phyloP scores from a whole-genome alignment of 2,797 vertebrate genomes.

The Poecilia gillii region DNA sequence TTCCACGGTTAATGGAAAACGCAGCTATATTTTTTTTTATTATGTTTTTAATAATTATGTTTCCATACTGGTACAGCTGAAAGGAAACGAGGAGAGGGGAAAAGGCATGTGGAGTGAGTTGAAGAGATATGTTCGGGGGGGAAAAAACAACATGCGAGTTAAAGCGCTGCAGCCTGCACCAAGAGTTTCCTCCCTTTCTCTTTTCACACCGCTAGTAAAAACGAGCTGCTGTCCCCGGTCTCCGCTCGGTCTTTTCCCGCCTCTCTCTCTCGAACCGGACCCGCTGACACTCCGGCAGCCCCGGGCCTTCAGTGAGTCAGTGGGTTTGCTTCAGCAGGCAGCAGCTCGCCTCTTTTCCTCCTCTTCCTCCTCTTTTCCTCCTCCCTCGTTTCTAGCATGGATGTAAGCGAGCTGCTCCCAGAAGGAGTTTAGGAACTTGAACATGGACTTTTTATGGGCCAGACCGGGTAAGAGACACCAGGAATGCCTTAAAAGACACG shows the following conservation, averaged over 20 bases:
- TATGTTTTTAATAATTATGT: not conserved
- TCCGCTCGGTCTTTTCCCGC: not conserved
- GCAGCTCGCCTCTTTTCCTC: constrained; percentile 33
- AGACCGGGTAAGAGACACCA: constrained; percentile 53
- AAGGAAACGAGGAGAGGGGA: constrained; percentile 12
- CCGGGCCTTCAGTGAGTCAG: constrained; percentile 60
- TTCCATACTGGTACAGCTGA: constrained; percentile 15
- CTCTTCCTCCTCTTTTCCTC: constrained; percentile 4
- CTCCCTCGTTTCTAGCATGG: constrained; percentile 28
- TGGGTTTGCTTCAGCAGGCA: constrained; percentile 47
- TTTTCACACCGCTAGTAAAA: constrained; percentile 21
- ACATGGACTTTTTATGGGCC: constrained; percentile 69
- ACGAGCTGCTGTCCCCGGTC: not conserved
- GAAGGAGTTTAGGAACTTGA: constrained; percentile 16
- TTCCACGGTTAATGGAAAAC: too few species aligned
- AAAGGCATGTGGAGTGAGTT: constrained; percentile 23
- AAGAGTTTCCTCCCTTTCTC: constrained; percentile 59
- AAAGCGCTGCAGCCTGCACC: constrained; percentile 17
- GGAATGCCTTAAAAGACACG: not conserved
- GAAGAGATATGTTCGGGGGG: not conserved
- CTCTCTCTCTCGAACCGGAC: constrained; percentile 14
- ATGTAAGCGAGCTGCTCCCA: constrained; percentile 22
- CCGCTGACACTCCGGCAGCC: constrained; percentile 24
- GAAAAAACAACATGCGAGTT: constrained; percentile 3
- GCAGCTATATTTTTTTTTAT: too few species aligned